Percentiles rank a stretch among this genome's conserved stretches.
Evolutionary conservation across 2,113 vertebrate species (phyloP).

Genomic region (Semicossyphus pulcher): DNA sequence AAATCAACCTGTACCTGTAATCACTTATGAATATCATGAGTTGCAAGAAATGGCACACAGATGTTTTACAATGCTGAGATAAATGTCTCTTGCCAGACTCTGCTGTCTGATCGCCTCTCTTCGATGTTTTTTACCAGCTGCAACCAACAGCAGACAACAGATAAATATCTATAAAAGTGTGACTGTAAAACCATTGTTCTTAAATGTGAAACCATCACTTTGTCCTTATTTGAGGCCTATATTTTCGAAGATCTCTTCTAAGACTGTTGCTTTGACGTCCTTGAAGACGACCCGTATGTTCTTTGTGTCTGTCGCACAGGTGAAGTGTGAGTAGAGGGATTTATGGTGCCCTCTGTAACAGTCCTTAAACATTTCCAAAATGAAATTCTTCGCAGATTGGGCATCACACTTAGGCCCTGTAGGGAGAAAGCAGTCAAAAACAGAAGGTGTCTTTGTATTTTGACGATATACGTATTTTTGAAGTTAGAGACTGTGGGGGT

Average conservation of each 20-base stretch:
- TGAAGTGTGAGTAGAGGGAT: constrained; percentile 87
- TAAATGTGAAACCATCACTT: background rate
- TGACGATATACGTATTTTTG: no score
- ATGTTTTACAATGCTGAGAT: constrained; percentile 1
- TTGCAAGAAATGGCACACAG: no score
- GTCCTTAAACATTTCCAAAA: constrained; percentile 85
- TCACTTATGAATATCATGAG: no score
- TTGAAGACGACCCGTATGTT: constrained; percentile 88
- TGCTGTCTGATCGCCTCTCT: constrained; percentile 7
- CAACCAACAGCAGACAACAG: constrained; percentile 1
- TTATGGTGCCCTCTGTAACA: constrained; percentile 82
- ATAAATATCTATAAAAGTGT: constrained; percentile 9
- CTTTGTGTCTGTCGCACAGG: constrained; percentile 90
- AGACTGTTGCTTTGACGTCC: constrained; percentile 87
- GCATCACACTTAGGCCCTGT: constrained; percentile 84
- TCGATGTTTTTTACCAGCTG: background rate
- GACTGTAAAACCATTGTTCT: background rate
- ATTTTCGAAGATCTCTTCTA: constrained; percentile 80
- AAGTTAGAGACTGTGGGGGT: no score
- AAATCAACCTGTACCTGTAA: no score
- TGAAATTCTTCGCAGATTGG: constrained; percentile 85
- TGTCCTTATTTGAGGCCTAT: constrained; percentile 79
- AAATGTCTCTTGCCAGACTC: constrained; percentile 20
- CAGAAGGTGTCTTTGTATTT: background rate
- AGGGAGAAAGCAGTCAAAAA: background rate